Conservation (phyloP, 2,113 vertebrate genomes). For the Promerops cafer region DNA sequence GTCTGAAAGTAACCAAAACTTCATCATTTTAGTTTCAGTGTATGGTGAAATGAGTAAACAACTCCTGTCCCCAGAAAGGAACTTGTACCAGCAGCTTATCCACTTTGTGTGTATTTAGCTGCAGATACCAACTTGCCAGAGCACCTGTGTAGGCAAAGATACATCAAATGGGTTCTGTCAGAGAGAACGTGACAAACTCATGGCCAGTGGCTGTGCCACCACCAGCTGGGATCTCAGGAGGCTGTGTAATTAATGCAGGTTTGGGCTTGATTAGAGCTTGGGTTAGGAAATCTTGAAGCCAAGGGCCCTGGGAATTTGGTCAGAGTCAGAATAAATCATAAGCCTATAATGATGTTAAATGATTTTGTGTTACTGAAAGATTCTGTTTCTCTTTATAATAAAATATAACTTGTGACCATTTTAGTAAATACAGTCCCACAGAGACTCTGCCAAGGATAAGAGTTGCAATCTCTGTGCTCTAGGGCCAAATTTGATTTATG, state of each 20-base stretch:
- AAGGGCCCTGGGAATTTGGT: background rate
- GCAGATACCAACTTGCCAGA: background rate
- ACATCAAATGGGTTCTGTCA: background rate
- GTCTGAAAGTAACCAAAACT: background rate
- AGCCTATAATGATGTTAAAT: background rate
- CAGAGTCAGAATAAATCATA: background rate
- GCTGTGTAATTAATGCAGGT: background rate
- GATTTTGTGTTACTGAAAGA: background rate
- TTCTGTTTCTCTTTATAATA: background rate
- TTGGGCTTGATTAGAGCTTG: background rate
- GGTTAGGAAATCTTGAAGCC: background rate
- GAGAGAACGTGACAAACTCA: background rate
- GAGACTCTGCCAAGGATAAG: background rate
- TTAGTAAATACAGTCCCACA: background rate
- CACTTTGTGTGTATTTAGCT: background rate
- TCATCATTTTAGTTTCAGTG: background rate
- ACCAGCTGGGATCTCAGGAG: background rate
- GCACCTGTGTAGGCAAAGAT: background rate
- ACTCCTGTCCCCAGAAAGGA: background rate
- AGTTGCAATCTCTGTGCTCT: background rate
- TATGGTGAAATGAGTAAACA: background rate
- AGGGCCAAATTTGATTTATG: background rate
- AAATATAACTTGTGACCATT: background rate
- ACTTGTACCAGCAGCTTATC: background rate
- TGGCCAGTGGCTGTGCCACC: background rate